Evolutionary conservation across 2,797 vertebrate species (phyloP), one percentile per base, ranked within the genome.

Genomic region (Urocyon cinereoargenteus): DNA sequence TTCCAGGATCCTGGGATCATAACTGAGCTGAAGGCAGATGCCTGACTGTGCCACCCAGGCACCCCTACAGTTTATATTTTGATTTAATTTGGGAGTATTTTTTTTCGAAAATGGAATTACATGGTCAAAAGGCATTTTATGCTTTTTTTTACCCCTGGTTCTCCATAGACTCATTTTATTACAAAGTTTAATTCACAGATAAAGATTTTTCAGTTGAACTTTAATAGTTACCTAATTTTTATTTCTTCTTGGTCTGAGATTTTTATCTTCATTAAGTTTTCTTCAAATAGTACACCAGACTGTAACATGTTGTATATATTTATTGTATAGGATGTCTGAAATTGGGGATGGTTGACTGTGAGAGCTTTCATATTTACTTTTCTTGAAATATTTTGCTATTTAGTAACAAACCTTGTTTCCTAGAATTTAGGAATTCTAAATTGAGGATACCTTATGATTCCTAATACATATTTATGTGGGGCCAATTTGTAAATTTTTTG

Each of bases 41-140:
- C 40, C 40, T 45, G 40, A 45, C 40, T 45, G 40, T 1, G 40
- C 40, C 40, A 8, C 40, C 40, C 40, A 45, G 40, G 40, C 40
- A 45, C 6, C 40, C 40, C 6, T 95, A 12, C 5, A 12, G 13
- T n/a, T 93, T 81, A 55, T 53, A 66, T 16, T 36, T 78, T 51
- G 31, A 86, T 86, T 83, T 59, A 72, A 55, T 91, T 86, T 92
- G 72, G 28, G 22, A 36, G 16, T 83, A 14, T 85, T 75, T 59
- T 70, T 96, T 91, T 66, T 34, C 3, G 49, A 64, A 96, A 97
- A 61, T 45, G 14, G 11, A 83, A 78, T 51, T 93, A 72, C 45
- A 83, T 87, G 64, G 45, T 83, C 9, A 72, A 7, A 79, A 36
- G 5, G 36, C n/a, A 68, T 62, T 31, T 73, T 70, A 49, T 84